Evolutionary conservation across 2,113 vertebrate species (phyloP), one percentile per base, ranked within the genome.

Genomic region (Bostrychus sinensis): DNA sequence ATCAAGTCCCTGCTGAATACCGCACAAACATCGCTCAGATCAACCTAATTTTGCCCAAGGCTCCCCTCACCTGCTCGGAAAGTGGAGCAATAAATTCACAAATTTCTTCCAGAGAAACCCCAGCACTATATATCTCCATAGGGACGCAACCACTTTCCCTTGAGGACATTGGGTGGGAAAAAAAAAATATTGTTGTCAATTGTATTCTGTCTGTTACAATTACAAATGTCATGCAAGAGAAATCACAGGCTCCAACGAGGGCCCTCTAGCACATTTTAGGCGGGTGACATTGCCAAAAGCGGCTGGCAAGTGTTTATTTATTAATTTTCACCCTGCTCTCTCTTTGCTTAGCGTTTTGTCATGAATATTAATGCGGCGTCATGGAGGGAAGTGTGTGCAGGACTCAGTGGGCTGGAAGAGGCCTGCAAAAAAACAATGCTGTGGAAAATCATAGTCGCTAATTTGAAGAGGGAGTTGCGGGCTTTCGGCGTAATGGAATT

Each of bases 11-110:
- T 56, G 70, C 68, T 82, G 89, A 87, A 83, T 84, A 77, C 67
- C 77, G 60, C 53, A 37, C 83, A 86, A 89, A 88, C 77, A 84
- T 85, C 46, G 63, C 78, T 83, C 77, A 88, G 87, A 88, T 89
- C 88, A 89, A 92, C 85, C 81, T 78, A 78, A 92, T 91, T 91
- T 89, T 89, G 88, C 91, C 84, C 81, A 75, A 61, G 84, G 89
- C 84, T 76, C 82, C 78, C 78, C 69, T 90, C 83, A 91, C 83
- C 89, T 90, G 83, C 77, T 75, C 70, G 56, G 73, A 90, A 91
- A 84, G 79, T 83, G 54, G 78, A 88, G 85, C 86, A 86, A 88
- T 90, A 87, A 32, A 90, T 92, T 89, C 88, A 69, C 79, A 86
- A 87, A 88, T 85, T 86, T 80, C 77, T 69, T 64, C 26, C 54